Base-by-base conservation (phyloP, 2,888 invertebrate genomes). In the Zaprionus obscuricornis region DNA sequence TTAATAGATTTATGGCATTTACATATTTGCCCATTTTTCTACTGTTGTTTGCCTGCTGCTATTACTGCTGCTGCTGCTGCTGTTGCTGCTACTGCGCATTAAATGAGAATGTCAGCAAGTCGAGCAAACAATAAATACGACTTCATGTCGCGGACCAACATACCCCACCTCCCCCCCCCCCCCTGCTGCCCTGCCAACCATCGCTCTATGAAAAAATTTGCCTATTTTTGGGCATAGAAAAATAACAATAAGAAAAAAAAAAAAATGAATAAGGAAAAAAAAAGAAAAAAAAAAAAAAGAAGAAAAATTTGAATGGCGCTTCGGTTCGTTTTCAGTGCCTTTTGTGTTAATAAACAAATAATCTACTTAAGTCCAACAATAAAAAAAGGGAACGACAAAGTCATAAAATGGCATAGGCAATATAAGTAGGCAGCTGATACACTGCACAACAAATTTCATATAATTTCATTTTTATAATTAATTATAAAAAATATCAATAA, bases 261-360 rank as follows among this genome's bases (percentile, higher is more conserved):
- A 64, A 64, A 56, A 46, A 47, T 63, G 57, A 64, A 43, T 49
- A 59, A 66, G 10, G 33, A 40, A 17, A 31, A 47, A 17, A 26
- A 42, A 11, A 20, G 17, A 6, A 22, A 1, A 37, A 6, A 2
- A 13, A 14, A 14, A 33, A 14, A 11, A 18, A n/a, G 0, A 16
- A 8, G n/a, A 20, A 6, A 29, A 33, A 46, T 47, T 51, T 71
- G 34, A 65, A 63, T 71, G 66, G 34, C 18, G 18, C 34, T 36
- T 18, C n/a, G n/a, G 40, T 37, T 63, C 64, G 45, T 36, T 43
- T 36, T 39, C 66, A 47, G 55, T 62, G 68, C 58, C 83, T 63
- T 76, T 77, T 78, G 83, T 83, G 83, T 77, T 83, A 83, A 77
- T 83, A 77, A 77, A 77, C 79, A 77, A 77, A 77, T 77, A 77